phyloP scores from a whole-genome alignment of 2,888 invertebrate species.

The Caradrina clavipalpis region DNA sequence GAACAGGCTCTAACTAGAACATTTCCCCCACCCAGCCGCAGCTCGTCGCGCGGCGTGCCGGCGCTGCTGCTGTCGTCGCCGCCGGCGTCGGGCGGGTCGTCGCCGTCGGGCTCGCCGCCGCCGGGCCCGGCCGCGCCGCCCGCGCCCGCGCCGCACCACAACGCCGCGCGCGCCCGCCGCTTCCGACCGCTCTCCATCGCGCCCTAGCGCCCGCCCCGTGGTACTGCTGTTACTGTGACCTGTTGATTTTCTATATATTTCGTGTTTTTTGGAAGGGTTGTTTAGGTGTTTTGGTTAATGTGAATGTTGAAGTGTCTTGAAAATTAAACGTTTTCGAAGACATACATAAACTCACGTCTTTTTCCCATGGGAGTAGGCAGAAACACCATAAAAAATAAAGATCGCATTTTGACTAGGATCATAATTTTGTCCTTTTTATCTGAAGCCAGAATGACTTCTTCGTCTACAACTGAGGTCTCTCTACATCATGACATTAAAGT shows the following conservation, averaged over 20 bases:
- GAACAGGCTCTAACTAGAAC: neutral
- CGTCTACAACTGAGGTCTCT: too few species aligned
- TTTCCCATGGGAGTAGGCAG: too few species aligned
- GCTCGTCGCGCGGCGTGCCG: conserved; percentile 86
- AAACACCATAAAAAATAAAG: too few species aligned
- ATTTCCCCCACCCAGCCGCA: conserved; percentile 59
- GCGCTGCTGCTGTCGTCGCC: conserved; percentile 82
- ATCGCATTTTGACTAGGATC: too few species aligned
- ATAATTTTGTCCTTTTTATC: too few species aligned
- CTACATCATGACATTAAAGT: too few species aligned
- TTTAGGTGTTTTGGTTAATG: too few species aligned
- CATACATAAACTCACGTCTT: too few species aligned
- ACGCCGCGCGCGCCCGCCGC: conserved; percentile 84
- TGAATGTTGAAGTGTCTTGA: too few species aligned
- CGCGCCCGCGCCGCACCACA: conserved; percentile 75
- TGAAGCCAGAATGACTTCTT: too few species aligned
- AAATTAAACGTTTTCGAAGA: too few species aligned
- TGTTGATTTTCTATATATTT: conserved; percentile 10
- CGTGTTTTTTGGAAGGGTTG: neutral
- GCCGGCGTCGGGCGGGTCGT: conserved; percentile 71
- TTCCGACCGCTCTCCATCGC: conserved; percentile 86
- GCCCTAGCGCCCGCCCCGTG: too few species aligned
- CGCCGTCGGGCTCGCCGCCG: conserved; percentile 77
- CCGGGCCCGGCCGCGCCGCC: conserved; percentile 65
- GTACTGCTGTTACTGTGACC: neutral